Base-by-base conservation (phyloP, 2,888 invertebrate genomes). In the Aspidiotus destructor region DNA sequence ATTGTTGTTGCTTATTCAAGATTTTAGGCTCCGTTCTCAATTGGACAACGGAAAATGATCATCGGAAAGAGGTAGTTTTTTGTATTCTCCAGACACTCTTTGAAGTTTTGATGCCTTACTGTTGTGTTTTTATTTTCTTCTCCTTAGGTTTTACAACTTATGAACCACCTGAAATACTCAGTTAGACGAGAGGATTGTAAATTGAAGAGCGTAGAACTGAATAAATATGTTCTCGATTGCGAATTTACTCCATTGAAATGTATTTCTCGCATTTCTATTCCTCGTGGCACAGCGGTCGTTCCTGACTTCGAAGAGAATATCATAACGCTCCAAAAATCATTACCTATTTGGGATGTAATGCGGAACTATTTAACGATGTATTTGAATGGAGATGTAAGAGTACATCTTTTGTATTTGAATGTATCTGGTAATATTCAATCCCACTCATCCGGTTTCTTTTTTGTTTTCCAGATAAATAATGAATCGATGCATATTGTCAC, bases 291-390 rank as follows among this genome's bases (percentile, higher is more conserved):
- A 8, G 40, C 11, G 8, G 67, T 57, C 48, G 15, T 67, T 58
- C 67, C 67, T 28, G 67, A 67, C 60, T 58, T 58, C 17, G 67
- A 67, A 58, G 67, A 67, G 28, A 52, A 67, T 40, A 60, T 58
- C 8, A 57, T 67, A 2, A 67, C 60, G 11, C 9, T 67, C 8
- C 55, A 58, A n/a, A 67, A 67, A 58, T 67, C 67, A 10, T 11
- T 67, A 8, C 67, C 67, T 28, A 67, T 67, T 28, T 67, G 67
- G 67, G 67, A 67, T 16, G 57, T 67, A 10, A 60, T 67, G 67
- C 55, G 67, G 28, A 58, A 67, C 52, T 67, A 58, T 40, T 52
- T 67, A 41, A 58, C 58, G n/a, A 67, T 58, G 67, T 67, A 67
- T 44, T 57, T 67, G 13, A 67, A 67, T 17, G 67, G 67, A 16